phyloP scores from a whole-genome alignment of 2,113 vertebrate genomes.

The Mobula birostris region DNA sequence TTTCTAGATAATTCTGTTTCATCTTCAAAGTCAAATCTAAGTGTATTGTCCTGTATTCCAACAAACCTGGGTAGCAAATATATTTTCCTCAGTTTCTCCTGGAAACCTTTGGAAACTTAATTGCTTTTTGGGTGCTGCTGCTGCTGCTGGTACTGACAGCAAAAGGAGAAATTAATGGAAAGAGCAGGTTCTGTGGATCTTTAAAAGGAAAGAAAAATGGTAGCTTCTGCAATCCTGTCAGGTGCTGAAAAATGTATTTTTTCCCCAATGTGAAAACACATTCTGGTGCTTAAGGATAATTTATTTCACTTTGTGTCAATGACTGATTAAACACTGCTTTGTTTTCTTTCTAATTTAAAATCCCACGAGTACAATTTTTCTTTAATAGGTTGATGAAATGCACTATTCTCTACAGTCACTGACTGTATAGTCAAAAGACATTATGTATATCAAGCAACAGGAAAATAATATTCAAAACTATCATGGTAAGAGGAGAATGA shows the following conservation, averaged over 20 bases:
- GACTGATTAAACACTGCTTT: conserved; percentile 3
- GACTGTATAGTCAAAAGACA: neutral
- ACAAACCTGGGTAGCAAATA: neutral
- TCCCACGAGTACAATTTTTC: neutral
- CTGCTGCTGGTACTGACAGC: neutral
- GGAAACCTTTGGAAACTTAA: neutral
- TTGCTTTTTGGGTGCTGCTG: neutral
- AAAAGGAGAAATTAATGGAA: neutral
- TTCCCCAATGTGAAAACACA: neutral
- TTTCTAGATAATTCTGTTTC: neutral
- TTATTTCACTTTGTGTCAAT: conserved; percentile 4
- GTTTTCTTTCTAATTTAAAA: neutral
- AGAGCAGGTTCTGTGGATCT: neutral
- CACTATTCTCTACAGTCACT: neutral
- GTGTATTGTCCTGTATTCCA: no score
- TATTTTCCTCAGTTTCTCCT: neutral
- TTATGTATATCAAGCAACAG: neutral
- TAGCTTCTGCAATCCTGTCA: neutral
- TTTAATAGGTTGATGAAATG: conserved; percentile 20
- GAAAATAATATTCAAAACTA: neutral
- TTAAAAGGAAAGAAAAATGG: conserved; percentile 17
- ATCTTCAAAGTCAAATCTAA: neutral
- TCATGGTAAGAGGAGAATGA: no score
- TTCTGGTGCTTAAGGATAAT: neutral
- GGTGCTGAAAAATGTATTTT: neutral